phyloP scores from a whole-genome alignment of 2,888 invertebrate genomes.

The Ecliptopera silaceata region DNA sequence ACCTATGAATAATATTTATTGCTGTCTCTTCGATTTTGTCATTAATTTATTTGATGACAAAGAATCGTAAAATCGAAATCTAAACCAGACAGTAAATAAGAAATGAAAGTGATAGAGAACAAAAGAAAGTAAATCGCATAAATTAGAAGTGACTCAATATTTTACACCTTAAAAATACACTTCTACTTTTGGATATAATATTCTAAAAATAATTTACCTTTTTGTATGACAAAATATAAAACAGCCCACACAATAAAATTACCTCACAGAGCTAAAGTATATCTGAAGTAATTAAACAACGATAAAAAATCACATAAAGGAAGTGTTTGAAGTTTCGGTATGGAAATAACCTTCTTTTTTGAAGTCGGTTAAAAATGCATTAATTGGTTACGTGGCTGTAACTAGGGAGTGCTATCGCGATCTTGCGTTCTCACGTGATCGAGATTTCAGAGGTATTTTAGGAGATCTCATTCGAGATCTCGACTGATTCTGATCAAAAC shows the following conservation, averaged over 20 bases:
- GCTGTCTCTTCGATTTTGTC: no score
- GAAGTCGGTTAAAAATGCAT: slow-evolving; percentile 53
- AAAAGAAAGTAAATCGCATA: slow-evolving; percentile 42
- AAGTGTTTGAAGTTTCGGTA: slow-evolving; percentile 45
- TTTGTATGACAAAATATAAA: slow-evolving; percentile 8
- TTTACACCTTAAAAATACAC: background rate
- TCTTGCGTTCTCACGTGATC: no score
- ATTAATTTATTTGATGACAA: no score
- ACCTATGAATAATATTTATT: no score
- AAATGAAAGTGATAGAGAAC: slow-evolving; percentile 28
- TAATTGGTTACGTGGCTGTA: slow-evolving; percentile 69
- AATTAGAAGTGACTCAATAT: slow-evolving; percentile 22
- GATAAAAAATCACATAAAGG: slow-evolving; percentile 42
- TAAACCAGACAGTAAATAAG: no score
- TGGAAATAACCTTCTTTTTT: slow-evolving; percentile 34
- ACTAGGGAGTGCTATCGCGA: slow-evolving; percentile 33
- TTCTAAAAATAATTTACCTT: no score
- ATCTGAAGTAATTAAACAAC: slow-evolving; percentile 32
- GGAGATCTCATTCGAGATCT: no score
- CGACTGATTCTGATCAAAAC: no score
- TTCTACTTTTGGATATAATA: background rate
- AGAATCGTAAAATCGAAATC: slow-evolving; percentile 31
- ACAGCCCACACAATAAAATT: slow-evolving; percentile 9
- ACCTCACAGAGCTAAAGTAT: slow-evolving; percentile 25
- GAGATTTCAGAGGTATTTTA: no score